Evolutionary conservation across 1,140 invertebrate genomes (phyloP).

Genomic region (Amphibalanus amphitrite): DNA sequence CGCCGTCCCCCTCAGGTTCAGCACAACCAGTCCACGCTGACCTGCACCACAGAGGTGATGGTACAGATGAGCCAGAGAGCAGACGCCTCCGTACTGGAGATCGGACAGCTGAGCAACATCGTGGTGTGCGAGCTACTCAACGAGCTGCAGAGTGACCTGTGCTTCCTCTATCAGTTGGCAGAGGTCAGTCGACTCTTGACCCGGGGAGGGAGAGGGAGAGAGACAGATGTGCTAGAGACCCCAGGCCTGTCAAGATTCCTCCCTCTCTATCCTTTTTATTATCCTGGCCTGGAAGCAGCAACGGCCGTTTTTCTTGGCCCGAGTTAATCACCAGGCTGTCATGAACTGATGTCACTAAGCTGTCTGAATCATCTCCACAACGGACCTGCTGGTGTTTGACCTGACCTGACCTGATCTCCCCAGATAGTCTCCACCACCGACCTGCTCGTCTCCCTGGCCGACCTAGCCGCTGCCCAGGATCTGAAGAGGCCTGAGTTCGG

Average conservation of each 20-base stretch:
- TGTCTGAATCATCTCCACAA: no score
- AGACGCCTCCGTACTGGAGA: constrained; percentile 52
- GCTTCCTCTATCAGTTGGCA: constrained; percentile 1
- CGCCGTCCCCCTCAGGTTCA: no score
- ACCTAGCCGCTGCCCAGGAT: constrained; percentile 38
- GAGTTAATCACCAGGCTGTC: no score
- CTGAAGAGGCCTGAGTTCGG: constrained; percentile 56
- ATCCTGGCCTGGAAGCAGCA: no score
- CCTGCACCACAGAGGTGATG: constrained; percentile 60
- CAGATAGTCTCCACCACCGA: constrained; percentile 59
- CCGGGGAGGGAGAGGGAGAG: not conserved
- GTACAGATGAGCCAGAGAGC: constrained; percentile 47
- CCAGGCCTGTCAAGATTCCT: no score
- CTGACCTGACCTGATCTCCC: not conserved
- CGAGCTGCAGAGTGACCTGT: constrained; percentile 3
- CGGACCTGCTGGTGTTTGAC: no score
- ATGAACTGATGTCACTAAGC: no score
- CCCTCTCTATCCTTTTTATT: no score
- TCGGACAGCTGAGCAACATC: constrained; percentile 57
- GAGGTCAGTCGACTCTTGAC: constrained; percentile 3
- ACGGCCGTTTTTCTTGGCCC: no score
- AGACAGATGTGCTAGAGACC: no score
- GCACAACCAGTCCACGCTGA: constrained; percentile 38
- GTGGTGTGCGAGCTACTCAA: constrained; percentile 11
- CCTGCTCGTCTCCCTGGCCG: constrained; percentile 51